A percentile compares a stretch with the other conserved stretches of the same genome.
These are phyloP conservation scores for Chaetogeoica ovagalla DNA, from an alignment of 2,888 invertebrate genomes.

Conservation along the genomic window DNA sequence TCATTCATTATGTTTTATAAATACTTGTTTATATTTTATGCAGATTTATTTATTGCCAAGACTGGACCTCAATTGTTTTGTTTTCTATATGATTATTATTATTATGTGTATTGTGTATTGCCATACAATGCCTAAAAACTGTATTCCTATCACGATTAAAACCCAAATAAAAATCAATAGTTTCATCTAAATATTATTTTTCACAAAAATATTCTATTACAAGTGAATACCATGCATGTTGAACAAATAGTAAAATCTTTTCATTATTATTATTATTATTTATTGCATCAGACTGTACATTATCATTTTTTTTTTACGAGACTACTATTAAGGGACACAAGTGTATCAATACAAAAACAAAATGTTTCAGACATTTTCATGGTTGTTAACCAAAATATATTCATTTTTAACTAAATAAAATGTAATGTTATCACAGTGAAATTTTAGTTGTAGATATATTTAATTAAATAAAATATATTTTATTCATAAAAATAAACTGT, in stretches of 20 bases:
- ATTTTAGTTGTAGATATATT: constrained; percentile 42
- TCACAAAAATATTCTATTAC: background rate
- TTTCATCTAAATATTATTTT: constrained; percentile 11
- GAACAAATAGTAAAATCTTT: background rate
- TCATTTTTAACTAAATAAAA: constrained; percentile 34
- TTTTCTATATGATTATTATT: constrained; percentile 49
- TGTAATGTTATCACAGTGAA: constrained; percentile 26
- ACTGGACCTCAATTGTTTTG: constrained; percentile 53
- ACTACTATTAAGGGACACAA: constrained; percentile 20
- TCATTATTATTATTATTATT: too few species aligned
- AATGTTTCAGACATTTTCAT: constrained; percentile 23
- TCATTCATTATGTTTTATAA: constrained; percentile 37
- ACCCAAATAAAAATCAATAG: constrained; percentile 9
- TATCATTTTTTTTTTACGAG: constrained; percentile 1
- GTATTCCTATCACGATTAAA: constrained; percentile 6
- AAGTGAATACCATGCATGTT: background rate
- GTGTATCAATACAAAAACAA: background rate
- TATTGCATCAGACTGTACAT: constrained; percentile 16
- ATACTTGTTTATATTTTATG: constrained; percentile 48
- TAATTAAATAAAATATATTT: constrained; percentile 43
- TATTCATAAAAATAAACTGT: constrained; percentile 38
- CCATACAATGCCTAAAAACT: constrained; percentile 43
- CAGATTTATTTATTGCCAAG: constrained; percentile 48
- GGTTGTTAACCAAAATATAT: constrained; percentile 36
- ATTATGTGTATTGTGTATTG: constrained; percentile 31